Conservation (phyloP, 2,113 vertebrate species). For the Tricholaema leucomelas region DNA sequence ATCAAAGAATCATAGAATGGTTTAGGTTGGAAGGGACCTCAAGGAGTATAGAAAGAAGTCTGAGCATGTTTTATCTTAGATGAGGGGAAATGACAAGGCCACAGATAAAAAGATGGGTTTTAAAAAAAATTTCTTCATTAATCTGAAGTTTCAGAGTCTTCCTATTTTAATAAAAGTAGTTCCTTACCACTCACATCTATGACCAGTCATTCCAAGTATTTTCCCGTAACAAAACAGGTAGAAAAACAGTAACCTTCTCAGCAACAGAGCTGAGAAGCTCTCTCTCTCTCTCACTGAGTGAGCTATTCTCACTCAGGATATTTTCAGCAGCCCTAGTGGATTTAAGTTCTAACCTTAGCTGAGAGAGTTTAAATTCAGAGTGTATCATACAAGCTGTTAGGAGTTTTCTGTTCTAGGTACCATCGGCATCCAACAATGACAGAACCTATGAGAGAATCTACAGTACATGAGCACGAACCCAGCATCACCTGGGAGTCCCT, state of each 20-base stretch:
- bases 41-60: neutral
- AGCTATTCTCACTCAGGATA: neutral
- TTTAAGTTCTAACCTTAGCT: too few relatives aligned
- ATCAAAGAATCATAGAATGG: too few relatives aligned
- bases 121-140: neutral
- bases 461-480: too few relatives aligned
- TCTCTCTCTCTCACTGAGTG: too few relatives aligned
- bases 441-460: too few relatives aligned
- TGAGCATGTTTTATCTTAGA: neutral
- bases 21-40: too few relatives aligned
- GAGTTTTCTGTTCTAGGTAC: too few relatives aligned
- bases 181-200: neutral
- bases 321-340: neutral
- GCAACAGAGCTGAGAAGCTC: too few relatives aligned
- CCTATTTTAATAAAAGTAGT: neutral
- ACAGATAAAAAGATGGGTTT: neutral
- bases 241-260: neutral
- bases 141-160: neutral
- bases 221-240: neutral
- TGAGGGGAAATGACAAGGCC: neutral
- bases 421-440: too few relatives aligned
- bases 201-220: neutral
- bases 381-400: too few relatives aligned
- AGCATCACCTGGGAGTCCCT: too few relatives aligned
- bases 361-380: too few relatives aligned